Conservation (phyloP, 2,113 vertebrate genomes). For the Cryptotis parvus region DNA sequence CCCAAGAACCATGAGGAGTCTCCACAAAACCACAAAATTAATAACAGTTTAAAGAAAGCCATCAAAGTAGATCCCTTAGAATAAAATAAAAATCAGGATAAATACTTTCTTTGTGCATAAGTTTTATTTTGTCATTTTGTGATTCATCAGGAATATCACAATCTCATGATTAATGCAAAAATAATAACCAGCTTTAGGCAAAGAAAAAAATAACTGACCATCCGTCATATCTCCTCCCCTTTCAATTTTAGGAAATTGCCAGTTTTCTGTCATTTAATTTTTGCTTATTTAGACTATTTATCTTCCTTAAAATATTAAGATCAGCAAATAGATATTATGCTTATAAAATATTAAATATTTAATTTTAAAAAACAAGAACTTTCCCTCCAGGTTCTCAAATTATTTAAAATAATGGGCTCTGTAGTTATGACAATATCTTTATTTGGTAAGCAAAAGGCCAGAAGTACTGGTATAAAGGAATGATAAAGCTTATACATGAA, state of each 20-base stretch:
- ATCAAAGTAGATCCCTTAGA: neutral
- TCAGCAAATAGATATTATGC: constrained; percentile 45
- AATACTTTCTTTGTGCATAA: constrained; percentile 36
- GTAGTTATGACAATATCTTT: constrained; percentile 44
- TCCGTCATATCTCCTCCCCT: constrained; percentile 40
- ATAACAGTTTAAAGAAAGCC: neutral
- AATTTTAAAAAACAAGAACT: constrained; percentile 53
- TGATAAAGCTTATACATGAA: constrained; percentile 30
- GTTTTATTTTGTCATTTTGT: constrained; percentile 30
- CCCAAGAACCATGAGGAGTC: too few species aligned
- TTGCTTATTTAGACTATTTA: constrained; percentile 62
- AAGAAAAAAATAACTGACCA: neutral
- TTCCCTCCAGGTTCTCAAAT: constrained; percentile 43
- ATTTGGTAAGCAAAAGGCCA: constrained; percentile 46
- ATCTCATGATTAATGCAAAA: constrained; percentile 57
- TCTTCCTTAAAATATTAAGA: constrained; percentile 53
- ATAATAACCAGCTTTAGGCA: constrained; percentile 36
- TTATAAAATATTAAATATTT: constrained; percentile 73
- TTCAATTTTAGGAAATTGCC: constrained; percentile 47
- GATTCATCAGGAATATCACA: constrained; percentile 22
- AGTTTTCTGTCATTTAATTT: constrained; percentile 58
- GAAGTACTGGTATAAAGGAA: constrained; percentile 20
- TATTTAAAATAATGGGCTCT: constrained; percentile 47
- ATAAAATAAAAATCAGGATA: neutral
- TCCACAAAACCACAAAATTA: too few species aligned